These are phyloP conservation scores for Oscarella lobularis DNA, from an alignment of 37 sponge, comb jelly and placozoan genomes.

Conservation along the genomic window DNA sequence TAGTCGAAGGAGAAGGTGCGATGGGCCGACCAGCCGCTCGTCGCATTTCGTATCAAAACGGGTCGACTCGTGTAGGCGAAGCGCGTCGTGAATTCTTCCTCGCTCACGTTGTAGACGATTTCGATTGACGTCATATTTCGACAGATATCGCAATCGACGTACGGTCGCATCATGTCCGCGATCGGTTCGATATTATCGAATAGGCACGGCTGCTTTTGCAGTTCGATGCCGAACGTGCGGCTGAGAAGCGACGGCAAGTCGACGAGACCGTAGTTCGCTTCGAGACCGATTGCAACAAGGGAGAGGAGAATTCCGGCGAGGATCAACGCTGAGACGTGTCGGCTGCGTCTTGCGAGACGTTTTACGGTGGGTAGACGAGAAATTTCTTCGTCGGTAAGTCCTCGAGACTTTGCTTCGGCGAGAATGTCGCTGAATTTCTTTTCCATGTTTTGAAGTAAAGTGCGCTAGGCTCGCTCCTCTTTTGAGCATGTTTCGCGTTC, in stretches of 20 bases:
- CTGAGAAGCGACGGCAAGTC: neutral
- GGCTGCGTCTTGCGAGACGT: neutral
- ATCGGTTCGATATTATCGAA: neutral
- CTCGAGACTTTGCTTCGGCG: too few relatives aligned
- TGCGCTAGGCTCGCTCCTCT: too few relatives aligned
- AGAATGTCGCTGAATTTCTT: too few relatives aligned
- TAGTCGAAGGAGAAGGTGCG: slow-evolving; percentile 45
- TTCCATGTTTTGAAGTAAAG: too few relatives aligned
- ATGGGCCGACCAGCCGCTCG: slow-evolving; percentile 42
- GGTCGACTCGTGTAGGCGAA: slow-evolving; percentile 39
- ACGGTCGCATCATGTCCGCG: neutral
- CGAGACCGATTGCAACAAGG: neutral
- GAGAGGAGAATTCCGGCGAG: neutral
- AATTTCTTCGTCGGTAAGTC: slow-evolving; percentile 1
- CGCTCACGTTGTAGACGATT: slow-evolving; percentile 13
- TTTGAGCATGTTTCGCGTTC: too few relatives aligned
- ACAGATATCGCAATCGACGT: neutral
- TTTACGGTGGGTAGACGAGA: neutral
- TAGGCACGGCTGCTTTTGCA: neutral
- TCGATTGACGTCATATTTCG: neutral
- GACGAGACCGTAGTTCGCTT: neutral
- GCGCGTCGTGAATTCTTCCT: slow-evolving; percentile 28
- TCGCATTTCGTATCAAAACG: slow-evolving; percentile 52
- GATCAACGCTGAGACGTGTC: neutral
- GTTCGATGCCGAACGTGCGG: neutral